Evolutionary conservation across 2,113 vertebrate genomes (phyloP).

Genomic region (Megaptera novaeangliae): DNA sequence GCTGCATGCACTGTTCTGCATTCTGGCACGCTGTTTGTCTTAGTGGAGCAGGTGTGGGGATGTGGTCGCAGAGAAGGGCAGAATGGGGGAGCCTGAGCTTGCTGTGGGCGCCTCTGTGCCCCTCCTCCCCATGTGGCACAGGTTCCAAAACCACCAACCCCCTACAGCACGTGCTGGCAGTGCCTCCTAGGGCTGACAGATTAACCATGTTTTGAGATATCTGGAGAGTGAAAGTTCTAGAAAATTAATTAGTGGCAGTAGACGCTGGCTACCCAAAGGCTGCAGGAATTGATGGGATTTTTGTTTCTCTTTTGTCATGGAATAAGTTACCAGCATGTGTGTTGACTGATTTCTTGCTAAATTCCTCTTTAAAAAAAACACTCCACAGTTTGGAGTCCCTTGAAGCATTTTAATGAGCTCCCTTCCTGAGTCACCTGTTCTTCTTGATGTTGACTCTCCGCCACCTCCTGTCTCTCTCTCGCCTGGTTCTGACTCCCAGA

Average conservation of each 20-base stretch:
- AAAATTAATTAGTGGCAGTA: constrained; percentile 82
- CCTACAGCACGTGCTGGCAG: not conserved
- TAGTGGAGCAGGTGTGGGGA: not conserved
- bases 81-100: not conserved
- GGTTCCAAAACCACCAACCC: not conserved
- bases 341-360: constrained; percentile 74
- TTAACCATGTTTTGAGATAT: constrained; percentile 72
- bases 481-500: not conserved
- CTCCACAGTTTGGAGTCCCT: not conserved
- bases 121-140: not conserved
- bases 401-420: constrained; percentile 62
- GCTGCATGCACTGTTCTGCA: fast-evolving
- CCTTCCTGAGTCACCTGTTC: not conserved
- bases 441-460: not conserved
- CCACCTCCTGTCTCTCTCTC: not conserved
- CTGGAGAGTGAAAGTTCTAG: constrained; percentile 76
- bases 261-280: constrained; percentile 78
- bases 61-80: not conserved
- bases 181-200: constrained; percentile 38
- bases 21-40: not conserved
- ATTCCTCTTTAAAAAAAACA: constrained; percentile 45
- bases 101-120: not conserved
- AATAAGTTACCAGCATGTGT: constrained; percentile 60
- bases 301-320: constrained; percentile 65
- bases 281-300: constrained; percentile 71